phyloP scores from a whole-genome alignment of 2,888 invertebrate species.

The Drosophila histrio region DNA sequence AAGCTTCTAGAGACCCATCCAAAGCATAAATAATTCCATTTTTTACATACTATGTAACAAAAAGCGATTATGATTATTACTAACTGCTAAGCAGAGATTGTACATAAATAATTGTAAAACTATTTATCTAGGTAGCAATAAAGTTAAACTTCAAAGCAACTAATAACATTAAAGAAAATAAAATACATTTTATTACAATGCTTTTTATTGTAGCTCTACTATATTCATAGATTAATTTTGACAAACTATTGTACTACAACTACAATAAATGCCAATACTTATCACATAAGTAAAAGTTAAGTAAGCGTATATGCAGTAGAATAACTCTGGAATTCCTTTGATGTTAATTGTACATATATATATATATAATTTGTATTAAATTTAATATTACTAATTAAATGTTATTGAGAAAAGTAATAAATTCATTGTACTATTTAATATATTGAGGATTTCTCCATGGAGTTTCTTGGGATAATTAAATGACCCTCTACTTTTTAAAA shows the following conservation, averaged over 20 bases:
- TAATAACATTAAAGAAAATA: neutral
- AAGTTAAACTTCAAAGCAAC: neutral
- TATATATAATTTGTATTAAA: neutral
- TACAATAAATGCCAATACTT: neutral
- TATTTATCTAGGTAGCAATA: slow-evolving; percentile 49
- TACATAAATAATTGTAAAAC: slow-evolving; percentile 44
- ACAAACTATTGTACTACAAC: neutral
- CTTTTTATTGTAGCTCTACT: neutral
- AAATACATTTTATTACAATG: neutral
- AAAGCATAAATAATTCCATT: slow-evolving; percentile 35
- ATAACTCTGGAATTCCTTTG: neutral
- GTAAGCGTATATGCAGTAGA: neutral
- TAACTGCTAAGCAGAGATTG: slow-evolving; percentile 62
- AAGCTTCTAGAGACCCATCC: slow-evolving; percentile 60
- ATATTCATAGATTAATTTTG: neutral
- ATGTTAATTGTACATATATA: neutral
- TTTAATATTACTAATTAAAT: neutral
- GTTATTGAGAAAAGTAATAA: neutral
- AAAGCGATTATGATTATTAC: neutral
- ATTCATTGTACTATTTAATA: neutral
- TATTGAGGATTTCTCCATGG: too few species aligned
- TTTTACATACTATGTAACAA: neutral
- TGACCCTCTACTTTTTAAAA: too few species aligned
- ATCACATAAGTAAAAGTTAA: slow-evolving; percentile 2
- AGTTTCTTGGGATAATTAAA: too few species aligned